Conservation (phyloP, 2,797 vertebrate genomes). For the Gorsachius magnificus region DNA sequence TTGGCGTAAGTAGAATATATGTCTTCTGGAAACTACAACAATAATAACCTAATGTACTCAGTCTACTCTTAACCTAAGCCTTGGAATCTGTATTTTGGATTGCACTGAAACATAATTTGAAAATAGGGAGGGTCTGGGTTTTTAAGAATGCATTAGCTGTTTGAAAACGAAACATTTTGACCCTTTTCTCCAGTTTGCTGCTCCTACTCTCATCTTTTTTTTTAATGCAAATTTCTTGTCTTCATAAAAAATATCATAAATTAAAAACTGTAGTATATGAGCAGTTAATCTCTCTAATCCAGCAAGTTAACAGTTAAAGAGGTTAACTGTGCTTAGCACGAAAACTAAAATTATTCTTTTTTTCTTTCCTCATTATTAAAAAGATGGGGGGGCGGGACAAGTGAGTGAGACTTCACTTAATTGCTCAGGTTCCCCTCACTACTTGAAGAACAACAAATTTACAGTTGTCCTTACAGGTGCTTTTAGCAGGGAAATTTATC, state of each 20-base stretch:
- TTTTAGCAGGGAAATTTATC: background rate
- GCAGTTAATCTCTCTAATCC: background rate
- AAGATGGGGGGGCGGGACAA: background rate
- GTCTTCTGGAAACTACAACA: background rate
- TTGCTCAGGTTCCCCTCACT: accelerated
- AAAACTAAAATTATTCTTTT: background rate
- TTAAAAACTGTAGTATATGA: background rate
- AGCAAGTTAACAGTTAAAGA: background rate
- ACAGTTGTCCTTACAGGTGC: background rate
- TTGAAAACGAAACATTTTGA: background rate
- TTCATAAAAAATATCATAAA: background rate
- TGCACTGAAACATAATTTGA: background rate
- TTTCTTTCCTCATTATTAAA: background rate
- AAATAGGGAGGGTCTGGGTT: background rate
- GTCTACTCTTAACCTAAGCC: background rate
- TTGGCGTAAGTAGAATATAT: background rate
- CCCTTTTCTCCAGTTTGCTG: background rate
- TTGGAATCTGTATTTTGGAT: background rate
- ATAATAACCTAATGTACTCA: background rate
- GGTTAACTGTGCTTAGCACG: background rate
- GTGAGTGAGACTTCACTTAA: background rate
- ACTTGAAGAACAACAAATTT: background rate
- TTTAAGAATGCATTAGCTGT: background rate
- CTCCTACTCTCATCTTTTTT: background rate
- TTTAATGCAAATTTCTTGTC: background rate